These are phyloP conservation scores for Polydrusus tereticollis DNA, from an alignment of 2,888 invertebrate species.

Conservation along the genomic window DNA sequence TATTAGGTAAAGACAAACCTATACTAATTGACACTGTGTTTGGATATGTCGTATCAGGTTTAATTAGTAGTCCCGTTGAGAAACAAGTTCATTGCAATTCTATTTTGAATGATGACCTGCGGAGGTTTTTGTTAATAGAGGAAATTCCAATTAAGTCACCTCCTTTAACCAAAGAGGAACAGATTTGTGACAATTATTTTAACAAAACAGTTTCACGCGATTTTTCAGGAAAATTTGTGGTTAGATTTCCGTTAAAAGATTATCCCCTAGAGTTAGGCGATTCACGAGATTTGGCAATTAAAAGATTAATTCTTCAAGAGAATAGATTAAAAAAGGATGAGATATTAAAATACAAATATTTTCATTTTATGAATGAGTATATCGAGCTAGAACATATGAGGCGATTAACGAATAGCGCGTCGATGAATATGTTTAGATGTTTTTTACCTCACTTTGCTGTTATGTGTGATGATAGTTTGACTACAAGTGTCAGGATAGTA, in stretches of 20 bases:
- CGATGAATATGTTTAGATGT: slow-evolving; percentile 1
- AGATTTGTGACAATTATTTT: slow-evolving; percentile 22
- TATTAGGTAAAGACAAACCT: not conserved
- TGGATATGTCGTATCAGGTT: not conserved
- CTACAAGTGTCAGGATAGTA: slow-evolving; percentile 23
- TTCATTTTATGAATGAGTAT: slow-evolving; percentile 19
- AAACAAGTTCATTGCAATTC: slow-evolving; percentile 3
- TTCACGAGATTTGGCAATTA: slow-evolving; percentile 26
- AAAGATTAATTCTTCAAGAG: slow-evolving; percentile 22
- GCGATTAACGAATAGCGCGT: not conserved
- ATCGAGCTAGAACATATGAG: slow-evolving; percentile 16
- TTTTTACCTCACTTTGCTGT: slow-evolving; percentile 23
- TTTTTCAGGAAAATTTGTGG: not conserved
- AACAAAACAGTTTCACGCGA: not conserved
- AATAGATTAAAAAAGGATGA: slow-evolving; percentile 7
- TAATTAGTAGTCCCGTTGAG: not conserved
- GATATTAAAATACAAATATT: slow-evolving; percentile 8
- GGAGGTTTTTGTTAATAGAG: slow-evolving; percentile 11
- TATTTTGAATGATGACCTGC: slow-evolving; percentile 8
- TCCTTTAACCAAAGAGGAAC: not conserved
- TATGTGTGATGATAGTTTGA: slow-evolving; percentile 12
- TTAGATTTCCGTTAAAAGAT: slow-evolving; percentile 11
- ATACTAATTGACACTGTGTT: not conserved
- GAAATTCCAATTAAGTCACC: not conserved
- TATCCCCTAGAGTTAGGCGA: slow-evolving; percentile 9